These are phyloP conservation scores for Danionella cerebrum DNA, from an alignment of 2,113 vertebrate genomes.

Conservation along the genomic window DNA sequence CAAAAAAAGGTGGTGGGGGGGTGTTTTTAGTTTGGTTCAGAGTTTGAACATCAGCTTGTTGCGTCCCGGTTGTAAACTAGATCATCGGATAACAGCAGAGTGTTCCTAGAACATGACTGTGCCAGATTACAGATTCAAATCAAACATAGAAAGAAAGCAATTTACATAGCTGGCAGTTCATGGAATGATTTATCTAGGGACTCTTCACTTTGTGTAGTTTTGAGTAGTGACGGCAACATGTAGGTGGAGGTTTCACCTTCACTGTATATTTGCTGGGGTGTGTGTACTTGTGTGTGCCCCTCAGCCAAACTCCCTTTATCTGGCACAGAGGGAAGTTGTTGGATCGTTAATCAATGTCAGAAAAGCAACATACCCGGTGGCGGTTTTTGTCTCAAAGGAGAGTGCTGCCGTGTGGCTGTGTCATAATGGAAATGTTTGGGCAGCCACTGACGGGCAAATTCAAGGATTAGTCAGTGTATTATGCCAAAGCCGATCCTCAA, in stretches of 20 bases:
- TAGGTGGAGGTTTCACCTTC: constrained; percentile 2
- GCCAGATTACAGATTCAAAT: too few relatives aligned
- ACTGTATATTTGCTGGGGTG: neutral
- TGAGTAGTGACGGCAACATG: neutral
- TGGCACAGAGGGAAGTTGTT: constrained; percentile 31
- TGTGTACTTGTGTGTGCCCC: neutral
- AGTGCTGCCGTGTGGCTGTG: neutral
- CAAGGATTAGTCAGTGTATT: constrained; percentile 12
- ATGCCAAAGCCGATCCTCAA: neutral
- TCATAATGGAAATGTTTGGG: constrained; percentile 8
- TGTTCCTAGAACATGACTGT: too few relatives aligned
- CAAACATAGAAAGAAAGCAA: too few relatives aligned
- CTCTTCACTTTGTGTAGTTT: neutral
- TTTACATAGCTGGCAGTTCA: too few relatives aligned
- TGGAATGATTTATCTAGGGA: neutral
- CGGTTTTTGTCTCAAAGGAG: constrained; percentile 8
- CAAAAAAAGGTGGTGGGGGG: too few relatives aligned
- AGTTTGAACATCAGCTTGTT: too few relatives aligned
- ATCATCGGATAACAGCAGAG: too few relatives aligned
- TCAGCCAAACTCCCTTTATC: constrained; percentile 26
- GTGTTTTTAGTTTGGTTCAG: too few relatives aligned
- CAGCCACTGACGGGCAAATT: neutral
- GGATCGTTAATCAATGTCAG: constrained; percentile 42
- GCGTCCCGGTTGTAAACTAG: too few relatives aligned
- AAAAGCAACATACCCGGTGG: constrained; percentile 29